Conservation (phyloP, 2,888 invertebrate genomes). For the Allophyes oxyacanthae region DNA sequence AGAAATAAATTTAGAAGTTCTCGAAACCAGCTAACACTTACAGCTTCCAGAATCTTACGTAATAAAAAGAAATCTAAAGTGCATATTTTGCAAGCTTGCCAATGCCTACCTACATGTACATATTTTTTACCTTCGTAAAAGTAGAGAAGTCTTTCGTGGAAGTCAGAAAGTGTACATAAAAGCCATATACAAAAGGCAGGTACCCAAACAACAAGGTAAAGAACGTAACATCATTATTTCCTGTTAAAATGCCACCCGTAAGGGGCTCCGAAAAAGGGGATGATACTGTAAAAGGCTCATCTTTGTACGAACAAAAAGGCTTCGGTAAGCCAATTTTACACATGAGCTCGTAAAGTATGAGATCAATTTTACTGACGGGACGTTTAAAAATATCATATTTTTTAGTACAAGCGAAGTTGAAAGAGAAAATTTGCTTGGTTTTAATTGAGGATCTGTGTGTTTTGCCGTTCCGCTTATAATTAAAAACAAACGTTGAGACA, state of each 20-base stretch:
- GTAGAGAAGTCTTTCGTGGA: conserved; percentile 23
- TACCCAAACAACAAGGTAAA: conserved; percentile 37
- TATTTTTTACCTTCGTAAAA: conserved; percentile 4
- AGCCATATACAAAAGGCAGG: conserved; percentile 49
- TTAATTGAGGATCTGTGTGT: conserved; percentile 5
- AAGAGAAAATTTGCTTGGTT: conserved; percentile 5
- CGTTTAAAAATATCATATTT: conserved; percentile 6
- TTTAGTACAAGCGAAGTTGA: conserved; percentile 8
- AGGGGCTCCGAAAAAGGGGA: conserved; percentile 65
- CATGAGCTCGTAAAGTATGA: conserved; percentile 54
- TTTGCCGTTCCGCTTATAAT: conserved; percentile 50
- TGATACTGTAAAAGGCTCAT: conserved; percentile 75
- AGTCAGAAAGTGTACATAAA: conserved; percentile 39
- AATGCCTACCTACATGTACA: too few relatives aligned
- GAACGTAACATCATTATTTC: conserved; percentile 74
- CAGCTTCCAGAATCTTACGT: background rate
- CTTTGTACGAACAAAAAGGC: conserved; percentile 75
- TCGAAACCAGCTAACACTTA: background rate
- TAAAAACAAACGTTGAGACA: conserved; percentile 19
- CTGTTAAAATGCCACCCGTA: conserved; percentile 72
- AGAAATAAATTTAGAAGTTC: conserved; percentile 1
- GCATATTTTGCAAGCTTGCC: background rate
- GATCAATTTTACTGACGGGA: conserved; percentile 19
- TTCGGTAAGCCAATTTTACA: conserved; percentile 72
- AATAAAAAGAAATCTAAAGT: too few relatives aligned